Evolutionary conservation across 2,888 invertebrate genomes (phyloP).

Genomic region (Drosophila barbarae): DNA sequence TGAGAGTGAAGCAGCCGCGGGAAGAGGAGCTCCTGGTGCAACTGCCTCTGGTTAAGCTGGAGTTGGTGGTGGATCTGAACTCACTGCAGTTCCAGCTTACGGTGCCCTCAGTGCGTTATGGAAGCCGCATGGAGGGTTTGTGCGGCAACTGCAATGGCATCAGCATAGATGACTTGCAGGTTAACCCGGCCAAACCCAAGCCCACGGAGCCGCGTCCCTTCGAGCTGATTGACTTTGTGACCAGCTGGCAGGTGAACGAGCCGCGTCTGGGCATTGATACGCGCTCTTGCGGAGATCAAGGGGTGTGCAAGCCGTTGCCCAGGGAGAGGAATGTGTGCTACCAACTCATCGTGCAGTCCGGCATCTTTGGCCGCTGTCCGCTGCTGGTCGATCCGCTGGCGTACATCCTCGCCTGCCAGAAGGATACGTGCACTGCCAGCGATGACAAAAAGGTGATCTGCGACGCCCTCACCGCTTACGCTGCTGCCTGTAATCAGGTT

Average conservation of each 20-base stretch:
- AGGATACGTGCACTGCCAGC: conserved; percentile 83
- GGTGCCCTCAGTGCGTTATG: conserved; percentile 82
- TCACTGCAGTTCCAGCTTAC: conserved; percentile 6
- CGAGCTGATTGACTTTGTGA: conserved; percentile 6
- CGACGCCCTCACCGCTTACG: conserved; percentile 85
- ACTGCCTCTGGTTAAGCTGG: conserved; percentile 9
- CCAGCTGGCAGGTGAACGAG: conserved; percentile 82
- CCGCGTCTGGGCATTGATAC: conserved; percentile 80
- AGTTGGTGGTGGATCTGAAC: conserved; percentile 4
- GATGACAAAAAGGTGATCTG: conserved; percentile 83
- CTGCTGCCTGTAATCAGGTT: conserved; percentile 85
- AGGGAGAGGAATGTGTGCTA: conserved; percentile 77
- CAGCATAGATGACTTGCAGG: conserved; percentile 81
- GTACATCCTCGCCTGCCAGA: conserved; percentile 86
- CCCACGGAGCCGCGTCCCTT: neutral
- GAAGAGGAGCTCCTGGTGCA: conserved; percentile 3
- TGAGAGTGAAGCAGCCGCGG: neutral
- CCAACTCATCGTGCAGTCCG: conserved; percentile 81
- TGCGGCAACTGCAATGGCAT: conserved; percentile 88
- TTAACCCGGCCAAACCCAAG: conserved; percentile 81
- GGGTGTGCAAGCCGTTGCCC: conserved; percentile 52
- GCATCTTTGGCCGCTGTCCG: conserved; percentile 86
- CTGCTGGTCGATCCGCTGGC: conserved; percentile 85
- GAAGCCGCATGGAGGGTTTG: conserved; percentile 87
- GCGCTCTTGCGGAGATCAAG: conserved; percentile 80